Conservation (phyloP, 1,140 invertebrate species). For the Pollicipes pollicipes region DNA sequence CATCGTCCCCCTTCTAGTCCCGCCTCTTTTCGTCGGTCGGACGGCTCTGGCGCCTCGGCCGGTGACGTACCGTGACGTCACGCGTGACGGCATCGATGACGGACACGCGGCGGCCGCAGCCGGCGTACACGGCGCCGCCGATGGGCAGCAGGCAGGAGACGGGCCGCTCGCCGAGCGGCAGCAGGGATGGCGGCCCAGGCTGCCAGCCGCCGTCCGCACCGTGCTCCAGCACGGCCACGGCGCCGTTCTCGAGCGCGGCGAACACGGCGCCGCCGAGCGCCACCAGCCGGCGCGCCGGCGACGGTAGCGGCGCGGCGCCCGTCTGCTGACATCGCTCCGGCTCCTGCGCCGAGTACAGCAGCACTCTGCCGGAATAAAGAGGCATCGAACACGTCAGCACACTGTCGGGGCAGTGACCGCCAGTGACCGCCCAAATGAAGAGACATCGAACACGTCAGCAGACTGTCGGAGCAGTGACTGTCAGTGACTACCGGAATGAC, state of each 20-base stretch:
- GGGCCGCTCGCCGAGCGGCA: conserved; percentile 42
- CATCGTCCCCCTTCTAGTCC: too few relatives aligned
- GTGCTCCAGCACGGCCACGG: conserved; percentile 49
- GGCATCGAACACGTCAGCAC: too few relatives aligned
- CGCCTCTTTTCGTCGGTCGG: too few relatives aligned
- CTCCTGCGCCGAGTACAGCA: conserved; percentile 39
- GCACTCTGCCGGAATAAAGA: conserved; percentile 29
- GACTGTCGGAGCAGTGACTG: too few relatives aligned
- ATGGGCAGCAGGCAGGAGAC: conserved; percentile 64
- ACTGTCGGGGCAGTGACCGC: too few relatives aligned
- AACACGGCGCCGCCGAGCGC: conserved; percentile 72
- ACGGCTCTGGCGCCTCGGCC: too few relatives aligned
- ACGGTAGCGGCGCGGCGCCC: conserved; percentile 41
- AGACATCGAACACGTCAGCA: too few relatives aligned
- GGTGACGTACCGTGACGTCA: conserved; percentile 53
- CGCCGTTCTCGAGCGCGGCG: conserved; percentile 56
- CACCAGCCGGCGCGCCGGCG: conserved; percentile 51
- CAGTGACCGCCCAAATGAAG: too few relatives aligned
- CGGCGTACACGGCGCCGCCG: conserved; percentile 60
- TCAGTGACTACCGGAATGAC: too few relatives aligned
- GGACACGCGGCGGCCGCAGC: conserved; percentile 61
- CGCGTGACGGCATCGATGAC: conserved; percentile 57
- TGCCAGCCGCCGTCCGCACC: conserved; percentile 50
- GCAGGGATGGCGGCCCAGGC: conserved; percentile 43
- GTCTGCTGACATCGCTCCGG: conserved; percentile 56